Evolutionary conservation across 2,113 vertebrate genomes (phyloP), one percentile per base, ranked within the genome.

Genomic region (Sclerurus mexicanus): DNA sequence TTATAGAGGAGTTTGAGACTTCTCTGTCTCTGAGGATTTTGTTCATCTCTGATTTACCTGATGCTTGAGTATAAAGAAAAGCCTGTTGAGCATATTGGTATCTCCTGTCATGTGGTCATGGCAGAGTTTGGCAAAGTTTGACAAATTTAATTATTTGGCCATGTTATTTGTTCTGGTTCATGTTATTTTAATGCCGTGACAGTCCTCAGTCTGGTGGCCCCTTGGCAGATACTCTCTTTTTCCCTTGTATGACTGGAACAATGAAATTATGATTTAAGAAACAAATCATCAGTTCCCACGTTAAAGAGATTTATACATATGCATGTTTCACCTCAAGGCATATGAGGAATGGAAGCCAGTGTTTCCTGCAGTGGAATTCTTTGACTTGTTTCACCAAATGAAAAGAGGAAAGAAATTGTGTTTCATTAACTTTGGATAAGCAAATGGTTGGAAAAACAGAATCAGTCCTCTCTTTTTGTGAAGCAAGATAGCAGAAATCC

Each of bases 61-160:
- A 40, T 94, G n/a, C 46, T 50, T 73, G 35, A 66, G n/a, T 35
- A 50, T 33, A 39, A 71, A 76, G 63, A 40, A 68, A 92, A 49
- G 19, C 50, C 66, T 50, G 46, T 67, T 67, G 73, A 24, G 62
- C 5, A 5, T 31, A 10, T 6, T 82, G 64, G 16, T 67, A 8
- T 71, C 73, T 93, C 47, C 52, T 63, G 64, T 50, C 60, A 39
- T 0, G 0, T 85, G 73, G 52, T 59, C 0, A 0, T 59, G 67
- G 39, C 56, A 49, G 67, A 55, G 50, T 81, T 85, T 69, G 67
- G 25, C 62, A 56, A 55, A 58, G 47, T 83, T 67, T 67, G 40
- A 37, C 27, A 42, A 31, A 62, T 31, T 2, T 3, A 59, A 53
- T 86, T 49, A n/a, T 68, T 49, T 84, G 71, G 42, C 59, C 1